Conservation (phyloP, 2,888 invertebrate genomes). For the Andrena praecox region DNA sequence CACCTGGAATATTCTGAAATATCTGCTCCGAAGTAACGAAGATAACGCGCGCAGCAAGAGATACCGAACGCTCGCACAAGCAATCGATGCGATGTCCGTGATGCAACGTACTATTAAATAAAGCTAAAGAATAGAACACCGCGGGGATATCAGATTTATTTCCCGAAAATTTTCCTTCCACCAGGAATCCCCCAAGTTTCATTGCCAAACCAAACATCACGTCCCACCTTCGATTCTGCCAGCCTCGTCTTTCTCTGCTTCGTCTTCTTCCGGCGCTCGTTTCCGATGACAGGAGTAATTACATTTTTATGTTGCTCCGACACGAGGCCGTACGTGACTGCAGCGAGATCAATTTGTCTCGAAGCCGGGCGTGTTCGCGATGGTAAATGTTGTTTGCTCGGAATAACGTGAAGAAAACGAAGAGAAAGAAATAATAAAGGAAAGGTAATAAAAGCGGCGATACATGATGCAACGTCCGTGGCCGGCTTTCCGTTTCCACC, state of each 20-base stretch:
- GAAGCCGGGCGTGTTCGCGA: conserved; percentile 68
- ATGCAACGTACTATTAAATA: background rate
- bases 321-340: conserved; percentile 72
- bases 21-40: too few species aligned
- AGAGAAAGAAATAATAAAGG: conserved; percentile 51
- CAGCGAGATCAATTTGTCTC: conserved; percentile 72
- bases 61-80: background rate
- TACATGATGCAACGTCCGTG: conserved; percentile 44
- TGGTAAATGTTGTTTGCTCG: conserved; percentile 72
- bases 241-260: conserved; percentile 29
- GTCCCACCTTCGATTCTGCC: conserved; percentile 64
- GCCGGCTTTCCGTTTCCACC: background rate
- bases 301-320: conserved; percentile 76
- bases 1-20: too few species aligned
- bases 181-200: conserved; percentile 43
- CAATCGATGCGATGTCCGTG: background rate
- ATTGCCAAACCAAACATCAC: conserved; percentile 75
- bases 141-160: conserved; percentile 56
- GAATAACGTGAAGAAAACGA: conserved; percentile 63
- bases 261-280: conserved; percentile 49
- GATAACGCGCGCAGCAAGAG: too few species aligned
- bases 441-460: conserved; percentile 62
- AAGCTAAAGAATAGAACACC: conserved; percentile 39
- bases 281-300: conserved; percentile 74
- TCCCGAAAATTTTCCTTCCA: conserved; percentile 48